phyloP scores from a whole-genome alignment of 2,113 vertebrate genomes.

The Trematocara macrostoma region DNA sequence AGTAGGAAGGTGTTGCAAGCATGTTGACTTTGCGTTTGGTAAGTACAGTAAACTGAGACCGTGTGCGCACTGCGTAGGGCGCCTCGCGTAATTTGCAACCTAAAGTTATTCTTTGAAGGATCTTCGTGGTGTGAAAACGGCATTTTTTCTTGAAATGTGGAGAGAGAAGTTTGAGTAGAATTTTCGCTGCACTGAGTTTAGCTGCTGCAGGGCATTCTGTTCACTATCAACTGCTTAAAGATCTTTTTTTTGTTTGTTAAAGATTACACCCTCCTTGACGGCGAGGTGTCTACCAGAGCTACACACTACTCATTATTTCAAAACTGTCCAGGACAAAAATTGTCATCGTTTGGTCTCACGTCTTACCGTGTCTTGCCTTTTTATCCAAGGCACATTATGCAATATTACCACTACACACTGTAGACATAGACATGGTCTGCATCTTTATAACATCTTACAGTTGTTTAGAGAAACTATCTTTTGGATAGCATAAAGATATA shows the following conservation, averaged over 20 bases:
- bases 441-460: neutral
- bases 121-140: neutral
- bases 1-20: conserved; percentile 52
- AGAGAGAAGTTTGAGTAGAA: neutral
- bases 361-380: neutral
- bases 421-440: neutral
- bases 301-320: neutral
- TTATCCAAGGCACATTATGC: neutral
- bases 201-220: neutral
- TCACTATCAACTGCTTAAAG: neutral
- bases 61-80: neutral
- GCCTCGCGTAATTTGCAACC: neutral
- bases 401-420: neutral
- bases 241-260: neutral
- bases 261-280: neutral
- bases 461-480: neutral
- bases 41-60: conserved; percentile 11
- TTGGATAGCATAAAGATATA: neutral
- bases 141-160: neutral
- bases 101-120: neutral
- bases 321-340: neutral
- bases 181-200: neutral
- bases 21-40: conserved; percentile 69
- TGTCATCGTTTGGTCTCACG: neutral
- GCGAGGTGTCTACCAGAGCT: neutral